Conservation (phyloP, 2,888 invertebrate species). For the Dexiosoma caninum region DNA sequence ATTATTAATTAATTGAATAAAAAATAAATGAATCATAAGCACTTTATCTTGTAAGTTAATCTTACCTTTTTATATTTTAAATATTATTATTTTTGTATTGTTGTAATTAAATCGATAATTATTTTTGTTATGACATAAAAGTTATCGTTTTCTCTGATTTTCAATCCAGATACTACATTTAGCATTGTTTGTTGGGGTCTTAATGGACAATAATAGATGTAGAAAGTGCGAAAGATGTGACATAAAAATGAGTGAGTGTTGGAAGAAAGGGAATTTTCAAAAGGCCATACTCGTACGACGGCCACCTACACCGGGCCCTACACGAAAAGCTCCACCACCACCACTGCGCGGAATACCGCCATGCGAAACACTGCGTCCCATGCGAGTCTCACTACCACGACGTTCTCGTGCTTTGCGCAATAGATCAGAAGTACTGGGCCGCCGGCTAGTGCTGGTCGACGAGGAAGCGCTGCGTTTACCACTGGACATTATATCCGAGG, state of each 20-base stretch:
- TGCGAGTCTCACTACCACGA: constrained; percentile 75
- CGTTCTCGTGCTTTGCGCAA: constrained; percentile 76
- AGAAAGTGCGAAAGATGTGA: neutral
- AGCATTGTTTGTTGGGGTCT: neutral
- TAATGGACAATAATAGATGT: neutral
- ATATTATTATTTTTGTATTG: constrained; percentile 6
- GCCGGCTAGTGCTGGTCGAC: constrained; percentile 71
- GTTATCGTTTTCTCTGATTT: constrained; percentile 9
- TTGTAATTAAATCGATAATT: constrained; percentile 14
- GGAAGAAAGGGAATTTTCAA: constrained; percentile 60
- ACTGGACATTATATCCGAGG: constrained; percentile 75
- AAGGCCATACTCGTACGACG: constrained; percentile 78
- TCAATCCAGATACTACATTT: constrained; percentile 24
- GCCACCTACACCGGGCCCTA: constrained; percentile 70
- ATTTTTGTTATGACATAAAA: constrained; percentile 32
- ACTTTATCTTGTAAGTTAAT: constrained; percentile 56
- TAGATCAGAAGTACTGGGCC: constrained; percentile 77
- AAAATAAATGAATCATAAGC: constrained; percentile 61
- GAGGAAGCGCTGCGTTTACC: constrained; percentile 71
- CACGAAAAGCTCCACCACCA: constrained; percentile 68
- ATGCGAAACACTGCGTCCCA: constrained; percentile 77
- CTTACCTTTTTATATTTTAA: constrained; percentile 32
- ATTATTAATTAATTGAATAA: constrained; percentile 53
- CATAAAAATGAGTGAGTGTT: neutral
- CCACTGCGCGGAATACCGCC: constrained; percentile 74